phyloP scores from a whole-genome alignment of 2,888 invertebrate species.

The Latrodectus hesperus region DNA sequence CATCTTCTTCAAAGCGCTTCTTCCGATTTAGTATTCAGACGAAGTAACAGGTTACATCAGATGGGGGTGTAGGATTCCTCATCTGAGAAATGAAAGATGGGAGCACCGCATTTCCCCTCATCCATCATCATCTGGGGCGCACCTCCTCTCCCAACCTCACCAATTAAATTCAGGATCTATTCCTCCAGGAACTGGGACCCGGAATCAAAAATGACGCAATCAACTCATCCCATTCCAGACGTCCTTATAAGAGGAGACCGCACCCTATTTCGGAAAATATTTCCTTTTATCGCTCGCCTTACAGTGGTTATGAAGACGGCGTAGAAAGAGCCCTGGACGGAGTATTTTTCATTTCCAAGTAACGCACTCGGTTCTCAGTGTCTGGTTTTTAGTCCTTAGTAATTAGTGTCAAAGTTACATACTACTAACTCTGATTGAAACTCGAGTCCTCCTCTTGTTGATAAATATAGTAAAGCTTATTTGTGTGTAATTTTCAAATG shows the following conservation, averaged over 20 bases:
- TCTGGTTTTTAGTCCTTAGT: too few species aligned
- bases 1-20: neutral
- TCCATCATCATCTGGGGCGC: neutral
- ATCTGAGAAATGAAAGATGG: neutral
- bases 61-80: neutral
- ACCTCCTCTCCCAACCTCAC: neutral
- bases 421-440: too few species aligned
- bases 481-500: too few species aligned
- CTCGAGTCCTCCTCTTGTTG: too few species aligned
- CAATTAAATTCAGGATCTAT: neutral
- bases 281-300: neutral
- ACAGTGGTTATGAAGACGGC: neutral
- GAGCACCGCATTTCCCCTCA: neutral
- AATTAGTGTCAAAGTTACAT: too few species aligned
- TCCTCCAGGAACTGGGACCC: neutral
- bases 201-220: conserved; percentile 2
- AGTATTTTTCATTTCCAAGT: neutral
- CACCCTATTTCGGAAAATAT: neutral
- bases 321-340: neutral
- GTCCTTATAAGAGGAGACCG: neutral
- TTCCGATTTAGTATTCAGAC: neutral
- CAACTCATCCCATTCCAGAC: neutral
- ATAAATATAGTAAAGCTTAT: too few species aligned
- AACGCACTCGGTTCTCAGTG: neutral
- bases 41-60: neutral